Evolutionary conservation across 2,888 invertebrate genomes (phyloP), one percentile per base, ranked within the genome.

Genomic region (Clanis bilineata): DNA sequence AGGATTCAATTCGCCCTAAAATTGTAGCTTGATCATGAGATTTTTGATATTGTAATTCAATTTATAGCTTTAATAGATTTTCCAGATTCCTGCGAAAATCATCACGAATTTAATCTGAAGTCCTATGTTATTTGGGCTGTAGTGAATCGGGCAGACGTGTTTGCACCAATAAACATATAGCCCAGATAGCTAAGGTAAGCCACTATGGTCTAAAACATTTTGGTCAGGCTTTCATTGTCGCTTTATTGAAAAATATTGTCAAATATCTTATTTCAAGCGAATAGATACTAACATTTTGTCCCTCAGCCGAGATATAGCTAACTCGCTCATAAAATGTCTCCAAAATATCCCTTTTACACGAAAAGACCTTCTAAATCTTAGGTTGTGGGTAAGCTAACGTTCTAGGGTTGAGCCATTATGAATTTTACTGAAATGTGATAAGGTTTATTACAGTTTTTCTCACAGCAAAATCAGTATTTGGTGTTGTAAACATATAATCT

Each of bases 261-360:
- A 55, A 59, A 59, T 59, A 59, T 56, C 59, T 59, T 59, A 45
- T 59, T 59, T 59, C 59, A 56, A 59, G 55, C 36, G 59, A 59
- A 59, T 56, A 38, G 59, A 59, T 59, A 43, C 59, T 57, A 58
- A 56, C 60, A 57, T 62, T 61, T 59, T 57, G 61, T 62, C 62
- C 59, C 60, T 62, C 55, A 69, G 65, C 64, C 64, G 25, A 59
- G 57, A 74, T 74, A 77, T 77, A 77, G 73, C 74, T 71, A 71
- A 75, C 78, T 71, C 65, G 74, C 63, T 72, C 74, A 73, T 80
- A 80, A 79, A 79, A 70, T 76, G 71, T 71, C 76, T 62, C 64
- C 69, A 68, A 74, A 79, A 76, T 75, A 74, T 74, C 76, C 71
- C 63, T 73, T 71, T 66, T 70, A 71, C 70, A 67, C 69, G 64